Base-by-base conservation (phyloP, 2,797 vertebrate species). In the Poeciliopsis presidionis region DNA sequence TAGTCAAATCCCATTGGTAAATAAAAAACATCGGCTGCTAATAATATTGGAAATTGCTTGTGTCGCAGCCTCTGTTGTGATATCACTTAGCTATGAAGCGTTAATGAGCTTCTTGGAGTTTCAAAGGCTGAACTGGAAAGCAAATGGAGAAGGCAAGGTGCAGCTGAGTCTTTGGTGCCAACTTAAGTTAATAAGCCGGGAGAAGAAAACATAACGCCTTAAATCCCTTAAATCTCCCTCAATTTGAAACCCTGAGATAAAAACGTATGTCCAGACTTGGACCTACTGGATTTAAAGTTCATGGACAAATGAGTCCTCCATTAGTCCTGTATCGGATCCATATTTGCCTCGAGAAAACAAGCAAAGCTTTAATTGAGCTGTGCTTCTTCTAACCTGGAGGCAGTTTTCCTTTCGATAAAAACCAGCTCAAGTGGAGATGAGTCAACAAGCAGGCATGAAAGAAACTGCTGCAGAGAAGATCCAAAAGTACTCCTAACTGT, bases 211-310 rank as follows among this genome's bases (percentile, higher is more conserved):
- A 77, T 84, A 22, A 82, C 83, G 70, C 77, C 81, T 76, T 30
- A 33, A 78, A 90, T 83, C 63, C 46, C 70, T 79, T 78, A 36
- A 55, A 85, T 78, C 88, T 86, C 81, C 71, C 94, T 95, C 94
- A 59, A 57, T 76, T 74, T 53, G 94, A 95, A 97, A 95, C 96
- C 97, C 97, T 99, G 97, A 99, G 97, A 96, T 96, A 93, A 95
- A 92, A 93, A 65, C 87, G 91, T 93, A 96, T 90, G 90, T 90
- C 90, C 92, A 88, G 89, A 91, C 93, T 83, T 88, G 94, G 90
- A 92, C 90, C 89, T 86, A 94, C 93, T 84, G 81, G 80, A 86
- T 86, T 90, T 91, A 90, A 89, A 88, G 92, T 93, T 90, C 92
- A 93, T 84, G 85, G 85, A 82, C 74, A 84, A 76, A 86, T 90